phyloP scores from a whole-genome alignment of 2,888 invertebrate species.

The Andrena bucephala region DNA sequence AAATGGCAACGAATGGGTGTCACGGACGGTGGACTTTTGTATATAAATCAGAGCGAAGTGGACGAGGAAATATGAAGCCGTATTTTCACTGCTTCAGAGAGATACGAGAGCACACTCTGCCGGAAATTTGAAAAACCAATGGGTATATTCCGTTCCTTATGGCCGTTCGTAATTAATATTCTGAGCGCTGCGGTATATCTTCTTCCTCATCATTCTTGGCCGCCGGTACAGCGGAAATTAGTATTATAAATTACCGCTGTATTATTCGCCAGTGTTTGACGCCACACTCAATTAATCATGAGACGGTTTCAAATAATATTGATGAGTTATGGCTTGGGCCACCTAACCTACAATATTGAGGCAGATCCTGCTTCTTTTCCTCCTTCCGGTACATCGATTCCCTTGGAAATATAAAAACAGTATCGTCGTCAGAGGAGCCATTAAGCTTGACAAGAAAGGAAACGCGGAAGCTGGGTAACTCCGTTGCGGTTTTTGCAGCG shows the following conservation, averaged over 20 bases:
- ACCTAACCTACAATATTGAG: no score
- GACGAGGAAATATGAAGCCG: no score
- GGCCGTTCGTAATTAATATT: constrained; percentile 10
- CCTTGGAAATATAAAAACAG: background rate
- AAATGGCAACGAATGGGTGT: no score
- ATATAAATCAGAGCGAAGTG: no score
- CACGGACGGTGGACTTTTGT: no score
- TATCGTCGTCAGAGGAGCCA: background rate
- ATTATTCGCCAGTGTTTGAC: constrained; percentile 24
- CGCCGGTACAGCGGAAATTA: constrained; percentile 14
- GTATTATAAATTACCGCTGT: constrained; percentile 27
- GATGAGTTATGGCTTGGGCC: background rate
- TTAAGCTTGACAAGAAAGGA: background rate
- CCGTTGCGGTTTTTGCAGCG: background rate
- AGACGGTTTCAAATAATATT: background rate
- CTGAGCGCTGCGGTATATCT: background rate
- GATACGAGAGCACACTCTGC: background rate
- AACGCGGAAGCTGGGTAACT: background rate
- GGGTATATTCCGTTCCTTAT: constrained; percentile 1
- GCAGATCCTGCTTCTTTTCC: background rate
- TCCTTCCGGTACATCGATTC: background rate
- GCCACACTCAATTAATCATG: background rate
- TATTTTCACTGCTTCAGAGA: no score
- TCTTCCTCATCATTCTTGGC: background rate
- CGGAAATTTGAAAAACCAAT: constrained; percentile 17